Conservation (phyloP, 2,113 vertebrate species). For the Symphodus melops region DNA sequence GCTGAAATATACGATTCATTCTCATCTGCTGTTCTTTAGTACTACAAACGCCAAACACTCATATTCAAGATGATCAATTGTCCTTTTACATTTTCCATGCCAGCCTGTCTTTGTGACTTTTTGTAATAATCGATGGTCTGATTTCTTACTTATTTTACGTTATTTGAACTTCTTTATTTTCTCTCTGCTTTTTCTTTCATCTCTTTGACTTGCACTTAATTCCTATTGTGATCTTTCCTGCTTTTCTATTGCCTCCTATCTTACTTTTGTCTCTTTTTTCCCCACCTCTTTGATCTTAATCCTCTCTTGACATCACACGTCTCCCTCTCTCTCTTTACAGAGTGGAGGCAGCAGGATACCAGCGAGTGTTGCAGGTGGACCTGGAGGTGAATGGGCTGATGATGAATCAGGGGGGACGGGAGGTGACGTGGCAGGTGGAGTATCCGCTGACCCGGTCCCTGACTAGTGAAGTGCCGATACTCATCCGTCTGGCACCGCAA, state of each 20-base stretch:
- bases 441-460: constrained; percentile 86
- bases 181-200: too few species aligned
- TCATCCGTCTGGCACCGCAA: constrained; percentile 91
- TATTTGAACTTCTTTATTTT: too few species aligned
- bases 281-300: constrained; percentile 36
- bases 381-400: constrained; percentile 91
- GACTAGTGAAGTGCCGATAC: constrained; percentile 84
- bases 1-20: constrained; percentile 23
- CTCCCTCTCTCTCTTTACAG: constrained; percentile 46
- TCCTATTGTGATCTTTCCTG: too few species aligned
- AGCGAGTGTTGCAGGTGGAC: constrained; percentile 90
- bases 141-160: too few species aligned
- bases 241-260: too few species aligned
- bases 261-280: too few species aligned
- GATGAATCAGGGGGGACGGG: constrained; percentile 87
- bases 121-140: too few species aligned
- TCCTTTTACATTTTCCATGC: too few species aligned
- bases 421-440: constrained; percentile 95
- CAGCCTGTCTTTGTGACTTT: too few species aligned
- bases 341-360: constrained; percentile 84
- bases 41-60: too few species aligned
- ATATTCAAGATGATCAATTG: too few species aligned
- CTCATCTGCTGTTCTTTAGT: not conserved
- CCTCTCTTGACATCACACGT: constrained; percentile 28
- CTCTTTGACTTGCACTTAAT: too few species aligned